Conservation (phyloP, 2,888 invertebrate genomes). For the Phoronis australis region DNA sequence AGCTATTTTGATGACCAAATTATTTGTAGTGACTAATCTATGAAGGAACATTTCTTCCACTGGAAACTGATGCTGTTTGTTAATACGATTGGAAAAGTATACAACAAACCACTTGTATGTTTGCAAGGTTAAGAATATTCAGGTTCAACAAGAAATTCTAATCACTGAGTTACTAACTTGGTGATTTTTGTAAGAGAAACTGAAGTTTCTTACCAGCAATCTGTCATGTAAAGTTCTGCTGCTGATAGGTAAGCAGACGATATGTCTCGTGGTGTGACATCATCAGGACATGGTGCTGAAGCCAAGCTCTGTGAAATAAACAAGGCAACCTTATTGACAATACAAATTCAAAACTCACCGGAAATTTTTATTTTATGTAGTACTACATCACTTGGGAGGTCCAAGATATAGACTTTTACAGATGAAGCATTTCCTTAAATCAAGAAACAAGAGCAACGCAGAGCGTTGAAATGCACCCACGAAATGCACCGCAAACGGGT, state of each 20-base stretch:
- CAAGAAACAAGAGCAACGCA: background rate
- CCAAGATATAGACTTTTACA: no score
- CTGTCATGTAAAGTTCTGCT: constrained; percentile 55
- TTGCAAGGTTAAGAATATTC: background rate
- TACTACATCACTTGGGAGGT: no score
- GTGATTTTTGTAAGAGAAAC: no score
- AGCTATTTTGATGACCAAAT: no score
- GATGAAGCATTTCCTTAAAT: no score
- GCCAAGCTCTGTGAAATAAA: no score
- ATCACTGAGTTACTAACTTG: background rate
- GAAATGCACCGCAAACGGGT: background rate
- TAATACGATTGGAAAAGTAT: background rate
- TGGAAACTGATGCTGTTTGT: no score
- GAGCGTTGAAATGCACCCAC: background rate
- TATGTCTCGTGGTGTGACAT: constrained; percentile 34
- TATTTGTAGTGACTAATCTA: no score
- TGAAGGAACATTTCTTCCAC: no score
- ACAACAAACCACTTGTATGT: background rate
- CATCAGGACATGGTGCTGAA: constrained; percentile 31
- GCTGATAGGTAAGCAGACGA: constrained; percentile 53
- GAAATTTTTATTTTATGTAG: no score
- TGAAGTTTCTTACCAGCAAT: constrained; percentile 45
- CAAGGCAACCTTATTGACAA: no score
- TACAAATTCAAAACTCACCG: no score
- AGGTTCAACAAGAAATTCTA: background rate